These are phyloP conservation scores for Zosterops borbonicus DNA, from an alignment of 2,113 vertebrate genomes.

Conservation along the genomic window DNA sequence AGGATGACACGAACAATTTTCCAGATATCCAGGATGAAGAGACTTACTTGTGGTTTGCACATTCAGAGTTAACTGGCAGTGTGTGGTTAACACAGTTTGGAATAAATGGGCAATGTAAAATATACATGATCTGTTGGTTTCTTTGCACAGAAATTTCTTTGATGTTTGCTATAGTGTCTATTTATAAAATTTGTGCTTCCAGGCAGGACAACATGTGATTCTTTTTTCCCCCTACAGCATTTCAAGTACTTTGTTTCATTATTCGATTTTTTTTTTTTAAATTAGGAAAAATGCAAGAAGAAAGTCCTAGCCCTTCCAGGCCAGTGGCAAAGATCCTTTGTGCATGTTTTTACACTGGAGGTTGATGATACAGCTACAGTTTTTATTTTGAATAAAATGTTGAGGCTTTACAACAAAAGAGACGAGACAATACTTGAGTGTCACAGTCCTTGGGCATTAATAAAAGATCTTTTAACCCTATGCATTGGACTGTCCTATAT, in stretches of 20 bases:
- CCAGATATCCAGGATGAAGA: background rate
- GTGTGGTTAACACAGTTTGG: slow-evolving; percentile 6
- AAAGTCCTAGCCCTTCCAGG: background rate
- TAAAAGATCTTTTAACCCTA: background rate
- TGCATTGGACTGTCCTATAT: background rate
- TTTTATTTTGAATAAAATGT: background rate
- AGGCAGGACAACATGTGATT: slow-evolving; percentile 11
- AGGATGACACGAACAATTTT: background rate
- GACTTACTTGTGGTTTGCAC: background rate
- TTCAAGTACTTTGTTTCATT: slow-evolving; percentile 59
- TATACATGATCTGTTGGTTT: slow-evolving; percentile 30
- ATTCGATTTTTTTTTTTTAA: slow-evolving; percentile 39
- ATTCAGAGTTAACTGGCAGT: background rate
- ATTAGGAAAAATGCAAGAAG: background rate
- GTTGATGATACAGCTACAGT: background rate
- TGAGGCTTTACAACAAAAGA: background rate
- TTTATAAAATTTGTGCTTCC: slow-evolving; percentile 51
- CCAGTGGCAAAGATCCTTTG: slow-evolving; percentile 22
- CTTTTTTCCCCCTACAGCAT: background rate
- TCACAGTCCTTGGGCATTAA: background rate
- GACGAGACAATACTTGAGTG: background rate
- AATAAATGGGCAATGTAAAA: slow-evolving; percentile 23
- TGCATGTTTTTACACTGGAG: background rate
- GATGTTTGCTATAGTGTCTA: slow-evolving; percentile 37
- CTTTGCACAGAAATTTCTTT: background rate